phyloP scores from a whole-genome alignment of 2,113 vertebrate genomes.

The Strigops habroptila region DNA sequence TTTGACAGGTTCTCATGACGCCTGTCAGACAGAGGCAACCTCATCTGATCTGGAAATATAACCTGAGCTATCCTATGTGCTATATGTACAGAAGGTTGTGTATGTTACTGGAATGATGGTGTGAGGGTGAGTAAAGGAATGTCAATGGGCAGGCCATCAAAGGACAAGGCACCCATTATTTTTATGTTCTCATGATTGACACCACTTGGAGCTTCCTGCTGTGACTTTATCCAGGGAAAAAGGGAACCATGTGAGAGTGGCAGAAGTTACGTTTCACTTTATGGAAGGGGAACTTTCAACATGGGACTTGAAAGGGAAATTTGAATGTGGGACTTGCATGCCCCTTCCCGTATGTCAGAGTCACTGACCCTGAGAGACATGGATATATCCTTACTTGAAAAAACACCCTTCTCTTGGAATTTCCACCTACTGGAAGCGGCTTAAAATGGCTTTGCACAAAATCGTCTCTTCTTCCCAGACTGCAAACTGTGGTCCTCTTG shows the following conservation, averaged over 20 bases:
- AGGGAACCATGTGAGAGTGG: background rate
- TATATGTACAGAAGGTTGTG: background rate
- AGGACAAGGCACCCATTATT: background rate
- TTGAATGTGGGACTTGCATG: background rate
- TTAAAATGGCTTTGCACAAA: background rate
- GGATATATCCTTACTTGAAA: background rate
- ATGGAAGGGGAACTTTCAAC: background rate
- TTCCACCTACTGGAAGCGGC: background rate
- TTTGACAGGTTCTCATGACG: background rate
- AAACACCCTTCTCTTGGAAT: background rate
- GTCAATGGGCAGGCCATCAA: accelerated
- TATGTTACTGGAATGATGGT: background rate
- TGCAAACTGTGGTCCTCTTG: background rate
- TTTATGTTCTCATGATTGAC: background rate
- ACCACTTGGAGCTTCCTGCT: background rate
- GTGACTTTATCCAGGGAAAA: background rate
- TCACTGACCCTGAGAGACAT: background rate
- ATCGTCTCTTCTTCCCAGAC: background rate
- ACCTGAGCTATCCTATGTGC: background rate
- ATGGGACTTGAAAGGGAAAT: background rate
- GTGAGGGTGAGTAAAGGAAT: background rate
- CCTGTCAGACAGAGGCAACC: background rate
- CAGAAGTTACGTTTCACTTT: background rate
- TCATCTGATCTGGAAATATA: background rate
- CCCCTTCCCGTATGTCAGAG: background rate